Evolutionary conservation across 2,888 invertebrate genomes (phyloP).

Genomic region (Drosophila sordidula): DNA sequence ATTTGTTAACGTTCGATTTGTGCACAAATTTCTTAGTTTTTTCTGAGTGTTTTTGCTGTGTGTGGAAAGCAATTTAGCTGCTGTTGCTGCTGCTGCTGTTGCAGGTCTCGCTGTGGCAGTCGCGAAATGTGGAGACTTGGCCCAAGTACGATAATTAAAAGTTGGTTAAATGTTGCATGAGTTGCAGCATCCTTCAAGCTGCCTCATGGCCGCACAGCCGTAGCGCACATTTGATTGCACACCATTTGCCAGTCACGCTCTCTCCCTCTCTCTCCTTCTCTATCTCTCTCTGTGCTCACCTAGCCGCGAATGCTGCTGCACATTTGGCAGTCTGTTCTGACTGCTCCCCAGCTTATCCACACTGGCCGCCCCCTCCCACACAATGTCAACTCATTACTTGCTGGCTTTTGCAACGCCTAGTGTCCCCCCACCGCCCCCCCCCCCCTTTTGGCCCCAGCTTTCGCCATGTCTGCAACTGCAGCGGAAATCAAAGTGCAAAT

Average conservation of each 20-base stretch:
- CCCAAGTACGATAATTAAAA: conserved; percentile 79
- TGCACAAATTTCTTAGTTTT: neutral
- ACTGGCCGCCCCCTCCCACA: neutral
- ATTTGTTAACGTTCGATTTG: no score
- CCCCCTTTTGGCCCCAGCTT: conserved; percentile 7
- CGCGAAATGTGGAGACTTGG: conserved; percentile 39
- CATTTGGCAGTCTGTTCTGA: conserved; percentile 40
- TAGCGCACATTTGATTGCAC: conserved; percentile 73
- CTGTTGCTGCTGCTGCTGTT: conserved; percentile 28
- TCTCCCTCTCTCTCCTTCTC: conserved; percentile 1
- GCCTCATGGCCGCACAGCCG: conserved; percentile 35
- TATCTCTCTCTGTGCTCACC: conserved; percentile 14
- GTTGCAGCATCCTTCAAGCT: conserved; percentile 73
- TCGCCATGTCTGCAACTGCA: conserved; percentile 21
- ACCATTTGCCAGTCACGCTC: conserved; percentile 63
- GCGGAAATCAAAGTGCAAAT: conserved; percentile 76
- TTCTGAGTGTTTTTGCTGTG: conserved; percentile 1
- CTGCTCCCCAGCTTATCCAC: conserved; percentile 2
- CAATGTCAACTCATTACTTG: conserved; percentile 24
- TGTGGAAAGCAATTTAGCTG: conserved; percentile 53
- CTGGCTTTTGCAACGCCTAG: conserved; percentile 14
- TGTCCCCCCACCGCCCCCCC: neutral
- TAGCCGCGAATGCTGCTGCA: conserved; percentile 37
- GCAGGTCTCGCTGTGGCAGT: conserved; percentile 23
- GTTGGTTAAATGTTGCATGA: conserved; percentile 79